A percentile compares a stretch with the other conserved stretches of the same genome.
Evolutionary conservation across 2,113 vertebrate species (phyloP).

Genomic region (Aphyosemion australe): DNA sequence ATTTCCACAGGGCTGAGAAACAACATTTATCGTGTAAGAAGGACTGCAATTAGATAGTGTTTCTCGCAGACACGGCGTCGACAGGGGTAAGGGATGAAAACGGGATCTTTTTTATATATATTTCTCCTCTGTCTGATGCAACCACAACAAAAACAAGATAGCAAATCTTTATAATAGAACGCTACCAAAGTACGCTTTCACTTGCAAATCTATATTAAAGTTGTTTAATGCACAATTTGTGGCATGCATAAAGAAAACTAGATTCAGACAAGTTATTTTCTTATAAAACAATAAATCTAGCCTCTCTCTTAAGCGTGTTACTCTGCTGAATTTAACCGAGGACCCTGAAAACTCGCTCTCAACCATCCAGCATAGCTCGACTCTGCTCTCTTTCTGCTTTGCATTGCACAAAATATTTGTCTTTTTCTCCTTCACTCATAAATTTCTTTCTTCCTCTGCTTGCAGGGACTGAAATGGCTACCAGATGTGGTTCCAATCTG

Average conservation of each 20-base stretch:
- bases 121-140: constrained; percentile 48
- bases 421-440: constrained; percentile 86
- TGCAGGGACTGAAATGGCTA: constrained; percentile 86
- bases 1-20: constrained; percentile 67
- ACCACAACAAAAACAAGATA: constrained; percentile 15
- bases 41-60: constrained; percentile 64
- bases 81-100: constrained; percentile 44
- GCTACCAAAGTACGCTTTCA: constrained; percentile 11
- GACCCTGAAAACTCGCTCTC: constrained; percentile 19
- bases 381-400: constrained; percentile 86
- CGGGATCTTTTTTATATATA: constrained; percentile 7
- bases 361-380: constrained; percentile 69
- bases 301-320: not conserved
- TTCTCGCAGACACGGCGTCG: constrained; percentile 58
- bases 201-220: not conserved
- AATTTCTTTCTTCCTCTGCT: constrained; percentile 83
- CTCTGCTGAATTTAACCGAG: not conserved
- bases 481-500: constrained; percentile 91
- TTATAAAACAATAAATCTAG: not conserved
- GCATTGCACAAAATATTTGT: constrained; percentile 91
- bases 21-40: constrained; percentile 57
- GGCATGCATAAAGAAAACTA: not conserved
- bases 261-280: not conserved
- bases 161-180: not conserved
- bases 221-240: not conserved